These are phyloP conservation scores for Thamnophis elegans DNA, from an alignment of 2,797 vertebrate species.

Conservation along the genomic window DNA sequence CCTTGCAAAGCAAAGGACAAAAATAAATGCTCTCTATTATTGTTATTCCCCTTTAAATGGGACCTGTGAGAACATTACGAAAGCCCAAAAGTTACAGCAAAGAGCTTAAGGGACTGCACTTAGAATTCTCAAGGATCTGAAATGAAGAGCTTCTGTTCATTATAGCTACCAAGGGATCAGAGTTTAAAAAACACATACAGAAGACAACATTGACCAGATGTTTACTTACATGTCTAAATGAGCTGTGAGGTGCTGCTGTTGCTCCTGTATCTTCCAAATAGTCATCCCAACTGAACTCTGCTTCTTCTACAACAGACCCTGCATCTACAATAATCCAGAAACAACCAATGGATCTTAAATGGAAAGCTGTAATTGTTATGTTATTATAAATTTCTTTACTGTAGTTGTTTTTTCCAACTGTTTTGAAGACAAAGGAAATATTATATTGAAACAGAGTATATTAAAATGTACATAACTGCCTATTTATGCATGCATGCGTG, in stretches of 20 bases:
- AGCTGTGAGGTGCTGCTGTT: constrained; percentile 87
- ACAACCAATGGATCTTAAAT: background rate
- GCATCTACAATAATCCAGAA: constrained; percentile 77
- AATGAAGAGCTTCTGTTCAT: constrained; percentile 1
- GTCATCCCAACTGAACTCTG: constrained; percentile 96
- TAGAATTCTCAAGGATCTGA: background rate
- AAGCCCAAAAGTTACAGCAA: background rate
- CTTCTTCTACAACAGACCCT: constrained; percentile 87
- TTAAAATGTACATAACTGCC: background rate
- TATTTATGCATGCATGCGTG: too few relatives aligned
- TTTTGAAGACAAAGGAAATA: background rate
- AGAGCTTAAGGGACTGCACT: background rate
- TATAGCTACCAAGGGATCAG: background rate
- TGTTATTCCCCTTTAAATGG: background rate
- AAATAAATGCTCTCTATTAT: background rate
- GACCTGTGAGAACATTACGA: background rate
- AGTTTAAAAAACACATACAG: background rate
- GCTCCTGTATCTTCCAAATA: constrained; percentile 94
- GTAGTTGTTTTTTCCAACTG: background rate
- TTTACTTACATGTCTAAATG: constrained; percentile 93
- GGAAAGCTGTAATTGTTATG: background rate
- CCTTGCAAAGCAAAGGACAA: background rate
- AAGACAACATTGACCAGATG: constrained; percentile 7
- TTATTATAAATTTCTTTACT: background rate
- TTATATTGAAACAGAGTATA: background rate